A percentile compares a stretch with the other conserved stretches of the same genome.
Conservation (phyloP, 2,113 vertebrate genomes). For the Callipepla squamata region DNA sequence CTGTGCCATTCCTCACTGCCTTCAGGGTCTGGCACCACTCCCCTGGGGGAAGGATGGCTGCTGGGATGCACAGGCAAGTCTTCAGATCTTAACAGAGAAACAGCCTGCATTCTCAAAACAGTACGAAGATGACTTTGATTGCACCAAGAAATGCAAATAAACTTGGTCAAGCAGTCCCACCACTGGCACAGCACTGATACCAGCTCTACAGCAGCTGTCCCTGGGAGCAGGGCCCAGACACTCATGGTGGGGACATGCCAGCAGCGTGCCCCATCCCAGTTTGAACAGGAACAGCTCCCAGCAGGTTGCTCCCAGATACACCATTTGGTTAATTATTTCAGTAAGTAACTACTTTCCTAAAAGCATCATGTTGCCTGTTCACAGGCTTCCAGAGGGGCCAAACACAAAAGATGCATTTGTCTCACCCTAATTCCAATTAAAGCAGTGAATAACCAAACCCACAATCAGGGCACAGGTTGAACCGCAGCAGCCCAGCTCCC, state of each 20-base stretch:
- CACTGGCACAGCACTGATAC: too few species aligned
- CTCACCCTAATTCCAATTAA: not conserved
- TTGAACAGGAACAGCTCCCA: not conserved
- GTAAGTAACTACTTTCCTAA: not conserved
- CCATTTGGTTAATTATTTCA: not conserved
- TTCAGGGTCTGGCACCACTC: not conserved
- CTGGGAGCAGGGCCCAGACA: too few species aligned
- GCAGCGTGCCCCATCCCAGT: rapidly evolving
- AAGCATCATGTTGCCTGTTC: not conserved
- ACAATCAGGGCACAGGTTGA: not conserved
- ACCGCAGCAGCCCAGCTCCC: not conserved
- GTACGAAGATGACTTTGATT: not conserved
- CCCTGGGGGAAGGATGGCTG: rapidly evolving
- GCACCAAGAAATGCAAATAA: not conserved
- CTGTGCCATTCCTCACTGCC: not conserved
- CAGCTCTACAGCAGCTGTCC: too few species aligned
- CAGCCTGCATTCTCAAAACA: not conserved
- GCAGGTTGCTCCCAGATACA: not conserved
- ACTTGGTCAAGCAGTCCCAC: not conserved
- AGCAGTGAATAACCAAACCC: not conserved
- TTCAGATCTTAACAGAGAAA: not conserved
- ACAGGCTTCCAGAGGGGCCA: not conserved
- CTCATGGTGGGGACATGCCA: rapidly evolving
- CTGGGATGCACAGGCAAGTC: not conserved
- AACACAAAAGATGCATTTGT: not conserved